Base-by-base conservation (phyloP, 2,113 vertebrate genomes). In the Triplophysa tibetana region DNA sequence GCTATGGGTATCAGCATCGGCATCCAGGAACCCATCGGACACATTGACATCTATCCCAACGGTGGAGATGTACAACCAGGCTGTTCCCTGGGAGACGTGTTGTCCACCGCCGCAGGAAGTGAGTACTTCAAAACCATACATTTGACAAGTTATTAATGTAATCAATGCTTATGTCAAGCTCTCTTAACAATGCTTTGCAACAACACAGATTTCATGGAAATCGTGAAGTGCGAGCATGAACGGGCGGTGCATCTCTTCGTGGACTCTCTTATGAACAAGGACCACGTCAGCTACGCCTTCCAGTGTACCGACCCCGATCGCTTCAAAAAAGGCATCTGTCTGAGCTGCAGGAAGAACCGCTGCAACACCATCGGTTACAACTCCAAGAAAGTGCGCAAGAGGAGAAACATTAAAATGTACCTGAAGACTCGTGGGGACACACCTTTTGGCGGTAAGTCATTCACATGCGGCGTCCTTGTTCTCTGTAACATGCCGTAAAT, bases 271-370 rank as follows among this genome's bases (percentile, higher is more conserved):
- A 93, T 98, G 89, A 96, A 94, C 85, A 92, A 94, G 77, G 95
- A 98, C 24, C 95, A 98, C 73, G 90, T 94, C n/a, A 98, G 96
- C 90, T 96, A 95, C 0, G 97, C 97, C 0, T 99, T 94, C 83
- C 96, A 98, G 79, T 99, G 98, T 83, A 94, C 94, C 0, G 95
- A 93, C 7, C 93, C 96, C 0, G 92, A 90, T 0, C 96, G 97
- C 73, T 99, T 99, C 89, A 97, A 95, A 88, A 98, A 96, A 86
- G 98, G 98, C 0, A 96, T 98, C 89, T 99, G 98, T 82, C 93
- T 99, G 86, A 99, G 98, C 89, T 99, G 98, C 90, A 92, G 97
- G 69, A 99, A 98, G 85, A 96, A 98, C 83, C 95, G 98, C 58
- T 99, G 98, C 89, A 98, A 91, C 10, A 92, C 91, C 87, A 95